These are phyloP conservation scores for Brotula barbata DNA, from an alignment of 2,797 vertebrate genomes.

Conservation along the genomic window DNA sequence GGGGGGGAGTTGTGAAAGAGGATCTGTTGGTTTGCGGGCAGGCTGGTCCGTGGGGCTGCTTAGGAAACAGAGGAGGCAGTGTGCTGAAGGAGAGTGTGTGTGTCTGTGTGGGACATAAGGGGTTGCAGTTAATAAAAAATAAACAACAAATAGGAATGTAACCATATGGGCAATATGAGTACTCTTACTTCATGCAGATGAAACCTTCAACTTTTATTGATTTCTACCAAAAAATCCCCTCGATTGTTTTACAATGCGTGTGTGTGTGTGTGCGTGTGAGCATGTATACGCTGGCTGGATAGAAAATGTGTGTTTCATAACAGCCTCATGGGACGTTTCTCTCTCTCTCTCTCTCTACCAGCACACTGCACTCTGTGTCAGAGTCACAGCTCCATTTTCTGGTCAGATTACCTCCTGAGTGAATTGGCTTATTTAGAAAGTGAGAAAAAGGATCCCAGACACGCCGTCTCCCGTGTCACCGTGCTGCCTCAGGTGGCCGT, in stretches of 20 bases:
- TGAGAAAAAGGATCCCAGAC: slow-evolving; percentile 57
- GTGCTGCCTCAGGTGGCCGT: neutral
- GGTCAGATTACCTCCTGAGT: slow-evolving; percentile 68
- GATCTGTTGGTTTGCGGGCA: slow-evolving; percentile 51
- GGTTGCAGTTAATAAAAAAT: neutral
- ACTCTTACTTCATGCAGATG: neutral
- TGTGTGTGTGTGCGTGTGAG: slow-evolving; percentile 21
- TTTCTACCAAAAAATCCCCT: no score
- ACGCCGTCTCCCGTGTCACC: neutral
- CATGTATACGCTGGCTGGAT: neutral
- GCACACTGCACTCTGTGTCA: slow-evolving; percentile 67
- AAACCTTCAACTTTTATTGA: no score
- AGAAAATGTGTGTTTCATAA: slow-evolving; percentile 43
- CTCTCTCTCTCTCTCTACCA: slow-evolving; percentile 5
- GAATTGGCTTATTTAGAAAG: slow-evolving; percentile 59
- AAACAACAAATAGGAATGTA: neutral
- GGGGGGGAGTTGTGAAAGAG: slow-evolving; percentile 48
- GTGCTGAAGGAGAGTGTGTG: slow-evolving; percentile 24
- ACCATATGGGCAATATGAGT: neutral
- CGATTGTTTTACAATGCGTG: neutral
- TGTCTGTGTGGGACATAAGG: neutral
- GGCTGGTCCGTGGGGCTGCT: slow-evolving; percentile 35
- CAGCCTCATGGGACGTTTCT: slow-evolving; percentile 34
- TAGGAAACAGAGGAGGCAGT: slow-evolving; percentile 60
- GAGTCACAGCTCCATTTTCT: slow-evolving; percentile 54